These are phyloP conservation scores for Himalopsyche tibetana DNA, from an alignment of 2,888 invertebrate genomes.

Conservation along the genomic window DNA sequence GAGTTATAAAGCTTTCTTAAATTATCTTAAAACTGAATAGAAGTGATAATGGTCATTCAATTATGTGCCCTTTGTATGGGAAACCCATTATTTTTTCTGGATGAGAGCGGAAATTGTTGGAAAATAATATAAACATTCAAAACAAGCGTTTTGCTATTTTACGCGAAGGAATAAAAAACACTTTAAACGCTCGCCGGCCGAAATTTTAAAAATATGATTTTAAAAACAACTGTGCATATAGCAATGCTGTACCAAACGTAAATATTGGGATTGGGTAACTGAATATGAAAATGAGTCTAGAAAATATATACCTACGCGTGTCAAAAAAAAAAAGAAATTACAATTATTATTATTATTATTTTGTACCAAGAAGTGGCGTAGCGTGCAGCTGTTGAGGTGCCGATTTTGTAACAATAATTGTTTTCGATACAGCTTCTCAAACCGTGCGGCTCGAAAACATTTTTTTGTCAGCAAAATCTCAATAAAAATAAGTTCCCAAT, in stretches of 20 bases:
- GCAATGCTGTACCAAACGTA: not conserved
- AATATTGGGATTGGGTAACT: not conserved
- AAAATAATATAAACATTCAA: too few species aligned
- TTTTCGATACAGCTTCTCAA: not conserved
- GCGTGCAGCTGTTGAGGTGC: conserved; percentile 34
- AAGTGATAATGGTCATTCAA: too few species aligned
- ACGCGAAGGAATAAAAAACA: too few species aligned
- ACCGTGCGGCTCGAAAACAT: not conserved
- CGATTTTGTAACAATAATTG: conserved; percentile 26
- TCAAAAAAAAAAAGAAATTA: not conserved
- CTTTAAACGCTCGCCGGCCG: not conserved
- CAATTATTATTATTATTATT: not conserved
- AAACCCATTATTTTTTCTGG: too few species aligned
- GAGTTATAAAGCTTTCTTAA: too few species aligned
- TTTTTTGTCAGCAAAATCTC: too few species aligned
- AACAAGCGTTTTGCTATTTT: too few species aligned
- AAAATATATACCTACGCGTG: conserved; percentile 19
- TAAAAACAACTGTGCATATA: conserved; percentile 4
- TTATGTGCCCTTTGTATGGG: too few species aligned
- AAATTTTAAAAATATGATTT: not conserved
- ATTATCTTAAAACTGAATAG: too few species aligned
- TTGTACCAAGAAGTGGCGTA: conserved; percentile 16
- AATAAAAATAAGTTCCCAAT: too few species aligned
- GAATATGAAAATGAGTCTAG: not conserved
- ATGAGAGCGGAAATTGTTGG: too few species aligned